Conservation (phyloP, 2,888 invertebrate species). For the Leptinotarsa haldemani region DNA sequence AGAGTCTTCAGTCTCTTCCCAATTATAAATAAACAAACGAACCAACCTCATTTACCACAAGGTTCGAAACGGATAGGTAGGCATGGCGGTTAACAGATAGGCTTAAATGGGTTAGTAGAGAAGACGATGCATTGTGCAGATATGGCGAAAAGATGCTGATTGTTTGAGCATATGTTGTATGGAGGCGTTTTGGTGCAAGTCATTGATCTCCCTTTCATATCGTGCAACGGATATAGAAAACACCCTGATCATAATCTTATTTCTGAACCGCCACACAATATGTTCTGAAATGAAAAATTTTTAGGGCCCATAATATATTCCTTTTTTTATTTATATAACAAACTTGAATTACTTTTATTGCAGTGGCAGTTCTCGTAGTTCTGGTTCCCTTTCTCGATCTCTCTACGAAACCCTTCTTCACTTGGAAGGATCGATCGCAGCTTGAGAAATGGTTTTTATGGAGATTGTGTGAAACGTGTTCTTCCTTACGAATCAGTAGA, state of each 20-base stretch:
- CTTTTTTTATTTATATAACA: too few species aligned
- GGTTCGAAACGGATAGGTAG: constrained; percentile 9
- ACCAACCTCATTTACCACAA: constrained; percentile 18
- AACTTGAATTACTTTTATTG: too few species aligned
- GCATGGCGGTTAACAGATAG: constrained; percentile 14
- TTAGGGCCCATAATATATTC: too few species aligned
- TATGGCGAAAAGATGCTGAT: constrained; percentile 40
- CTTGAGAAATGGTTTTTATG: too few species aligned
- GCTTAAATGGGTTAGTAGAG: constrained; percentile 26
- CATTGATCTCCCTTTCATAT: constrained; percentile 10
- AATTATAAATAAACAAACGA: constrained; percentile 39
- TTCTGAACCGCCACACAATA: neutral
- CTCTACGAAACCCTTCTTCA: too few species aligned
- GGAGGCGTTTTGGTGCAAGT: constrained; percentile 5
- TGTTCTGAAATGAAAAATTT: neutral
- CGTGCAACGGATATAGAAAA: neutral
- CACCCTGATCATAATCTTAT: neutral
- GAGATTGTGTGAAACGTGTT: too few species aligned
- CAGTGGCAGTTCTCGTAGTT: too few species aligned
- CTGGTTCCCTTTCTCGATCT: too few species aligned
- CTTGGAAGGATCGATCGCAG: too few species aligned
- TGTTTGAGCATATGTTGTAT: constrained; percentile 45
- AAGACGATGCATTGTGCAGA: constrained; percentile 46
- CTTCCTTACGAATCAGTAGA: too few species aligned
- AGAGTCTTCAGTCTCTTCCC: constrained; percentile 32